Base-by-base conservation (phyloP, 2,888 invertebrate species). In the Eretmocerus hayati region DNA sequence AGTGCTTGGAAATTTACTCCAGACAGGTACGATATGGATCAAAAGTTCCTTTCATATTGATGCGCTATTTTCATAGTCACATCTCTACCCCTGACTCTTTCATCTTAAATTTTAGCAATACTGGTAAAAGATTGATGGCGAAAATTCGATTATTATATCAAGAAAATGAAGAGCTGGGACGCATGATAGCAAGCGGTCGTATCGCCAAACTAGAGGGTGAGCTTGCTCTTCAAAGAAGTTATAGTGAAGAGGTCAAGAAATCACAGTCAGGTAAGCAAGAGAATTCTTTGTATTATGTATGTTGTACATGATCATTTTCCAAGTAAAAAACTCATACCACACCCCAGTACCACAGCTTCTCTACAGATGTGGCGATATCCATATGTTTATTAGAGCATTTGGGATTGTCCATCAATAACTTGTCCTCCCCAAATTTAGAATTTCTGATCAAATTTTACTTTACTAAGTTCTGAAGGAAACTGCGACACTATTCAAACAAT, bases 1-100 rank as follows among this genome's bases (percentile, higher is more conserved):
- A 89, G 91, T 47, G 96, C 97, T 3, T 97, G 96, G 95, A 97
- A 97, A 74, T 97, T 97, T 73, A 96, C 96, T 13, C 94, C 96
- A n/a, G 97, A 97, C 74, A 95, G 82, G 82, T 83, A 57, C 38
- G 23, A 42, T 38, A 36, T 52, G 33, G 18, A 35, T 33, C 18
- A 18, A 16, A 1, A 37, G 42, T 50, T 36, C 8, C 39, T 41
- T 46, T 42, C 8, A n/a, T n/a, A 26, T 26, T 26, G 11, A 26
- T 26, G 26, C 6, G 26, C 11, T 11, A 26, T 26, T 9, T 9
- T 11, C 6, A 26, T 26, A 26, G 6, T 26, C 26, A 9, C 1
- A 26, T 26, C n/a, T n/a, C n/a, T n/a, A n/a, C n/a, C n/a, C 35
- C 15, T 5, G 5, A 35, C 15, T 18, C 9, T 20, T 39, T 33